A percentile compares a stretch with the other conserved stretches of the same genome.
These are phyloP conservation scores for Dunckerocampus dactyliophorus DNA, from an alignment of 2,113 vertebrate species.

Conservation along the genomic window DNA sequence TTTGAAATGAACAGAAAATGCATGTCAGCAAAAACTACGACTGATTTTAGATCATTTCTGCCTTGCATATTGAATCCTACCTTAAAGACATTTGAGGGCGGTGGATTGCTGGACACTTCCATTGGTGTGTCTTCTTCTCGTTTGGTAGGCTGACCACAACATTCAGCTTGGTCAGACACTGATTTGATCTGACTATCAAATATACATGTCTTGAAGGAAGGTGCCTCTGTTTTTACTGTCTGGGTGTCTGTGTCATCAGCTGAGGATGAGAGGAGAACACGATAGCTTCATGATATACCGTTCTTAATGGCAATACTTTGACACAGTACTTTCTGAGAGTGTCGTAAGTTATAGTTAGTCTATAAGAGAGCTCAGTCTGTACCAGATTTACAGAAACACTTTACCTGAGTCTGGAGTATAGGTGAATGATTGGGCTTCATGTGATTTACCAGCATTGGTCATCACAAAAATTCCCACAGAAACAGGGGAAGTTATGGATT, in stretches of 20 bases:
- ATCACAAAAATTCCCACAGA: constrained; percentile 92
- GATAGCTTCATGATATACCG: not conserved
- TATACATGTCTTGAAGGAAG: constrained; percentile 84
- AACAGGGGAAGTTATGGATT: constrained; percentile 84
- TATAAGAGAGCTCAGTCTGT: not conserved
- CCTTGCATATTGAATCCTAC: constrained; percentile 50
- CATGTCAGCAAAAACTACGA: constrained; percentile 4
- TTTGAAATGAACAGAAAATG: constrained; percentile 21
- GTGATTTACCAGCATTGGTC: constrained; percentile 94
- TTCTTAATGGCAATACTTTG: not conserved
- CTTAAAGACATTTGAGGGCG: constrained; percentile 79
- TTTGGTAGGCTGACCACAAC: constrained; percentile 76
- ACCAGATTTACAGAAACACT: constrained; percentile 12
- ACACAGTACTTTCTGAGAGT: too few species aligned
- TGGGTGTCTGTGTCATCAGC: constrained; percentile 76
- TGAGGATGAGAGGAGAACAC: constrained; percentile 40
- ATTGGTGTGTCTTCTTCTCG: constrained; percentile 92
- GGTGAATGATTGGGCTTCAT: constrained; percentile 91
- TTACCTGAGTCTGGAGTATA: constrained; percentile 93
- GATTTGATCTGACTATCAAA: constrained; percentile 93
- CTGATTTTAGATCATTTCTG: not conserved
- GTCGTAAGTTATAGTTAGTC: too few species aligned
- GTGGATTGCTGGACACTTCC: constrained; percentile 88
- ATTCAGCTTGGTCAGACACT: constrained; percentile 78
- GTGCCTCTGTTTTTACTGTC: constrained; percentile 88